Evolutionary conservation across 1,140 invertebrate genomes (phyloP).

Genomic region (Latrodectus geometricus): DNA sequence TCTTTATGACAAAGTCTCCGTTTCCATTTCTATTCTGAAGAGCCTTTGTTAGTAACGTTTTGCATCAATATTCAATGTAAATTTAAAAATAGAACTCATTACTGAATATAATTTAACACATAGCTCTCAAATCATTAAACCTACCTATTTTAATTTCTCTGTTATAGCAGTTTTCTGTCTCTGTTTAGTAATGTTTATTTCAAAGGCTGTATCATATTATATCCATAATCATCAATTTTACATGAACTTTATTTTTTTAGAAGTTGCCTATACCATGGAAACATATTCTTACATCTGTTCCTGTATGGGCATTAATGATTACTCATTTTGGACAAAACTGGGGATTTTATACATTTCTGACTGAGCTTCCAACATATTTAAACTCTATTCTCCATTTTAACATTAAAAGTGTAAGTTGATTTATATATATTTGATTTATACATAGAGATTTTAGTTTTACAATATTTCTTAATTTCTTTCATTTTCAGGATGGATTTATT

Average conservation of each 20-base stretch:
- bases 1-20: too few species aligned
- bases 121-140: too few species aligned
- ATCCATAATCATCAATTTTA: too few species aligned
- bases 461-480: conserved; percentile 9
- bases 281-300: conserved; percentile 80
- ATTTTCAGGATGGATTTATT: conserved; percentile 72
- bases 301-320: conserved; percentile 92
- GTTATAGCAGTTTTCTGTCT: too few species aligned
- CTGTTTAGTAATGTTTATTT: too few species aligned
- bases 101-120: too few species aligned
- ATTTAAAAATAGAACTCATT: too few species aligned
- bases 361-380: conserved; percentile 78
- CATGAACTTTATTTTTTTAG: conserved; percentile 6
- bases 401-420: conserved; percentile 78
- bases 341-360: conserved; percentile 93
- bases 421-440: neutral
- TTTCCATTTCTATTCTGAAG: too few species aligned
- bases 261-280: conserved; percentile 77
- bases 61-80: too few species aligned
- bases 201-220: too few species aligned
- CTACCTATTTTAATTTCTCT: too few species aligned
- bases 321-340: conserved; percentile 92
- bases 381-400: conserved; percentile 82
- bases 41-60: too few species aligned
- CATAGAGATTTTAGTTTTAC: neutral